Evolutionary conservation across 2,113 vertebrate species (phyloP), one percentile per base, ranked within the genome.

Genomic region (Sinocyclocheilus rhinocerous): DNA sequence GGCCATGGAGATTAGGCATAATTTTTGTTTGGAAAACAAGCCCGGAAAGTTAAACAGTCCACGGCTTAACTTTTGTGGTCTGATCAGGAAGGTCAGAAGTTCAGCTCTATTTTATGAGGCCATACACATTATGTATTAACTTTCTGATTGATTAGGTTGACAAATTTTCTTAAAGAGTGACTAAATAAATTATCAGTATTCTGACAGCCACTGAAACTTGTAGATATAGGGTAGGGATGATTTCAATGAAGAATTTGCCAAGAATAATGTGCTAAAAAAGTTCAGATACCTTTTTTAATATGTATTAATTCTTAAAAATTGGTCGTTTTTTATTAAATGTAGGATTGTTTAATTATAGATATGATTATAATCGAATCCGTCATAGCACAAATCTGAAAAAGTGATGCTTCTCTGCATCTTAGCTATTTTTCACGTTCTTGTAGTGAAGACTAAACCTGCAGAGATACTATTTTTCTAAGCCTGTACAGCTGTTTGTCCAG

Each of bases 381-480:
- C 79, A 72, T 48, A 55, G 33, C 6, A 5, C 18, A 81, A 61
- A 63, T 83, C 55, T 57, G 57, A 52, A 72, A 65, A 15, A 39
- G 5, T 78, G 6, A 76, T 84, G 39, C 72, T 45, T 59, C 6
- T 33, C 26, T 39, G 22, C 48, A 57, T 80, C 45, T 16, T 57
- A 15, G 18, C 7, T 83, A 29, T 79, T 78, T 82, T 83, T 82
- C 33, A 67, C 18, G 4, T 77, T 86, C 4, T 84, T 65, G 24
- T 26, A 79, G 4, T 85, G 45, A 82, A 33, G 72, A 61, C 24
- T n/a, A 48, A 59, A 61, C 57, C 12, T 29, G 1, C 72, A 84
- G 42, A 89, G 87, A 87, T 65, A 75, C 63, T 90, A 90, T 90
- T 90, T 88, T 90, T 90, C 55, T 88, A 90, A 83, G 50, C 63